Evolutionary conservation across 2,797 vertebrate species (phyloP).

Genomic region (Monodelphis domestica): DNA sequence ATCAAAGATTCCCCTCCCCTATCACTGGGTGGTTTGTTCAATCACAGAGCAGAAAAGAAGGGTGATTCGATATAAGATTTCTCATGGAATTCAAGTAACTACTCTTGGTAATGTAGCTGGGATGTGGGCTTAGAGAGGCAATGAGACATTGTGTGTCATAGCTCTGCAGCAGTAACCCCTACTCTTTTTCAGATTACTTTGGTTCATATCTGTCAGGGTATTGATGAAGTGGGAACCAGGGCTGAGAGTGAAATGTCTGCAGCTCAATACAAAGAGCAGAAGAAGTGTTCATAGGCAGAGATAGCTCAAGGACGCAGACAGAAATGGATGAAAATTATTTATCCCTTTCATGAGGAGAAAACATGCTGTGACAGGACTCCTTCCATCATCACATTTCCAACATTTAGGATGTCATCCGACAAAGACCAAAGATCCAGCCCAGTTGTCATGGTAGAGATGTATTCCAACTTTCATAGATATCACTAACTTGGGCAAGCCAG

Average conservation of each 20-base stretch:
- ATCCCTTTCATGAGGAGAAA: background rate
- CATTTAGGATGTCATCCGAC: background rate
- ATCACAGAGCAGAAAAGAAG: background rate
- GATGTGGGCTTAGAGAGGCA: background rate
- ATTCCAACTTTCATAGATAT: background rate
- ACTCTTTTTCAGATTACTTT: background rate
- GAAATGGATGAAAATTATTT: background rate
- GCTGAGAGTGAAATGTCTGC: background rate
- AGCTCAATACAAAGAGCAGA: background rate
- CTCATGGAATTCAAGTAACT: background rate
- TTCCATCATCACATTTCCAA: background rate
- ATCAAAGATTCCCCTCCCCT: background rate
- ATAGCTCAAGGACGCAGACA: background rate
- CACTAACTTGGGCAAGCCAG: background rate
- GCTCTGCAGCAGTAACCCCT: background rate
- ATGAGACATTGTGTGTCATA: background rate
- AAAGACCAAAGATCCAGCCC: background rate
- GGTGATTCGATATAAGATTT: background rate
- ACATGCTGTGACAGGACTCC: background rate
- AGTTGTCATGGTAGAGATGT: background rate
- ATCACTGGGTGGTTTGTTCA: background rate
- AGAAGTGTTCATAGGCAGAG: background rate
- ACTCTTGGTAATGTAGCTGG: background rate
- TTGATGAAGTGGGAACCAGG: background rate
- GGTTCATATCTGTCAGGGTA: background rate